Base-by-base conservation (phyloP, 2,797 vertebrate genomes). In the Loris lydekkerianus region DNA sequence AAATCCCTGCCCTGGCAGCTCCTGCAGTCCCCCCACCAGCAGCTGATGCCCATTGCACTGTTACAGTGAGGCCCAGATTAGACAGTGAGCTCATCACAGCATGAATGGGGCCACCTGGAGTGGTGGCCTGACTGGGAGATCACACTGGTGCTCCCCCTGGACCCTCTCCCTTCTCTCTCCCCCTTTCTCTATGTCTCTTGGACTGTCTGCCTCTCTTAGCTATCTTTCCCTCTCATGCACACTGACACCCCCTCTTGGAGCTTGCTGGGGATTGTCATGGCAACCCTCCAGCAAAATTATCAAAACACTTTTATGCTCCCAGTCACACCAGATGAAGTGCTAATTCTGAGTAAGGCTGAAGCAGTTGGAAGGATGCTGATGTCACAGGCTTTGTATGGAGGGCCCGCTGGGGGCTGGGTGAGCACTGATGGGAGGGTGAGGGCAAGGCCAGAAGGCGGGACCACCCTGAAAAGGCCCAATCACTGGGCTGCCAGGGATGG, bases 261-360 rank as follows among this genome's bases (percentile, higher is more conserved):
- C 97, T 96, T 96, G 91, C 93, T 37, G 20, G 87, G 96, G 97
- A 98, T 98, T 87, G 84, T 98, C 98, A 98, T 98, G 98, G 98
- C 97, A 97, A 93, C 91, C 96, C 95, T 83, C 94, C 93, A 49
- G 2, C 76, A 93, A 97, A 97, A 98, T 97, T 92, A 97, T 96
- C 95, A 82, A 89, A 95, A 97, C 91, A 89, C 75, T 96, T 97
- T 97, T 84, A 86, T 92, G 93, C 94, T 97, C 77, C 70, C 67
- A 96, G 82, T 90, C n/a, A 31, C 85, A 95, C 95, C n/a, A 95
- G 89, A 95, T 76, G 29, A 95, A 97, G 94, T 73, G 84, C 84
- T 97, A 34, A 43, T 94, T 97, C 75, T 82, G 92, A 95, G 72
- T 85, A 56, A 95, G 95, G 85, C 58, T 72, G 96, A 95, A 94